These are phyloP conservation scores for Euplagia quadripunctaria DNA, from an alignment of 2,888 invertebrate genomes.

Conservation along the genomic window DNA sequence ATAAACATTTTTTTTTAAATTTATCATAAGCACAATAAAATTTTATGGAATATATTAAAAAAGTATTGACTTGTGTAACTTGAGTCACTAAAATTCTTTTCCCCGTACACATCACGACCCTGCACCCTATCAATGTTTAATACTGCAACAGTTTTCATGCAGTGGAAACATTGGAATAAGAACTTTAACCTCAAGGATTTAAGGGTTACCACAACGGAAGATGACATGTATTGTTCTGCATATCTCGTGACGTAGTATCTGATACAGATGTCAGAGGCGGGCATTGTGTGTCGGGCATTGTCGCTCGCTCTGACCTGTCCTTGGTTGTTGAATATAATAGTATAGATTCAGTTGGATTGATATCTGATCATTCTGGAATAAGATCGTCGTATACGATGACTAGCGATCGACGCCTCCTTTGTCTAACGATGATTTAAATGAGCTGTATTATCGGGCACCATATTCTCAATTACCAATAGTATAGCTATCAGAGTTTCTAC, in stretches of 20 bases:
- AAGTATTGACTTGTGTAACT: not conserved
- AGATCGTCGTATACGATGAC: not conserved
- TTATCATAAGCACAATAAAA: too few species aligned
- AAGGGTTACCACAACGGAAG: slow-evolving; percentile 18
- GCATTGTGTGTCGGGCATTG: slow-evolving; percentile 45
- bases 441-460: not conserved
- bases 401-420: not conserved
- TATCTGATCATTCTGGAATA: not conserved
- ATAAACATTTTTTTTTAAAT: too few species aligned
- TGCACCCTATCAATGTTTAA: slow-evolving; percentile 27
- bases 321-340: not conserved
- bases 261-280: slow-evolving; percentile 58
- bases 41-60: too few species aligned
- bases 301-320: slow-evolving; percentile 13
- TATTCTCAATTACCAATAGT: too few species aligned
- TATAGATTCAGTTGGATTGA: not conserved
- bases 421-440: not conserved
- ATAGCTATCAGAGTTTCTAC: not conserved
- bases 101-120: slow-evolving; percentile 25
- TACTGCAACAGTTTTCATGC: slow-evolving; percentile 13
- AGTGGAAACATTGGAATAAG: slow-evolving; percentile 20
- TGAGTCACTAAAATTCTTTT: not conserved
- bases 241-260: slow-evolving; percentile 56
- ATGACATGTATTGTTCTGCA: slow-evolving; percentile 23
- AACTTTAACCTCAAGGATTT: slow-evolving; percentile 18